phyloP scores from a whole-genome alignment of 1,140 invertebrate species.

The Caenorhabditis tropicalis region DNA sequence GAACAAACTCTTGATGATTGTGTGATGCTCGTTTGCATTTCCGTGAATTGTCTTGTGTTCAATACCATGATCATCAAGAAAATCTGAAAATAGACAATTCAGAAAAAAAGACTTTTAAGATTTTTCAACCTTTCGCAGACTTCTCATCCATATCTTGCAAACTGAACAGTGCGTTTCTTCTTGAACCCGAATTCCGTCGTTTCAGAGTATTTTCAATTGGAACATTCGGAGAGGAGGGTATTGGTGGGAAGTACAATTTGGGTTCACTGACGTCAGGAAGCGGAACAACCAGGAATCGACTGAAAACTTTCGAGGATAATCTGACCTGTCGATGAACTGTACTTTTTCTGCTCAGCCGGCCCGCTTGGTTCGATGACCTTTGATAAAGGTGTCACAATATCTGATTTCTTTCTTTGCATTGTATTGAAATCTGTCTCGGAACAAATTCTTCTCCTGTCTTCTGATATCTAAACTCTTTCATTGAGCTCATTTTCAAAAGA shows the following conservation, averaged over 20 bases:
- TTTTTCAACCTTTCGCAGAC: not conserved
- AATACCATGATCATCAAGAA: slow-evolving; percentile 26
- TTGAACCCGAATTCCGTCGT: slow-evolving; percentile 4
- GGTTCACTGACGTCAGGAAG: slow-evolving; percentile 38
- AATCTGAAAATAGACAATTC: not conserved
- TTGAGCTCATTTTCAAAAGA: not conserved
- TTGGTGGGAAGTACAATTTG: not conserved
- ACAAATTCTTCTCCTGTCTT: slow-evolving; percentile 18
- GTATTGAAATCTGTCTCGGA: slow-evolving; percentile 5
- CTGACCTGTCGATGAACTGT: no score
- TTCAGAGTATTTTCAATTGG: slow-evolving; percentile 13
- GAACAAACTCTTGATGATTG: slow-evolving; percentile 39
- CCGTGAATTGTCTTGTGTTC: slow-evolving; percentile 45
- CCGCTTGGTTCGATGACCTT: not conserved
- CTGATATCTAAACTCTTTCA: not conserved
- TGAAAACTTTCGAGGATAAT: not conserved
- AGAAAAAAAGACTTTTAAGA: not conserved
- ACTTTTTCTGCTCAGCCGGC: slow-evolving; percentile 22
- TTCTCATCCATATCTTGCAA: slow-evolving; percentile 26
- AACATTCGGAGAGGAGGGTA: not conserved
- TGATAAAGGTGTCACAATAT: not conserved
- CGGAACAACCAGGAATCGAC: slow-evolving; percentile 32
- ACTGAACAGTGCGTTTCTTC: slow-evolving; percentile 25
- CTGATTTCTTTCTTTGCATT: slow-evolving; percentile 15
- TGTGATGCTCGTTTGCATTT: slow-evolving; percentile 22